These are phyloP conservation scores for Pseudeuparius sepicola DNA, from an alignment of 2,888 invertebrate species.

Conservation along the genomic window DNA sequence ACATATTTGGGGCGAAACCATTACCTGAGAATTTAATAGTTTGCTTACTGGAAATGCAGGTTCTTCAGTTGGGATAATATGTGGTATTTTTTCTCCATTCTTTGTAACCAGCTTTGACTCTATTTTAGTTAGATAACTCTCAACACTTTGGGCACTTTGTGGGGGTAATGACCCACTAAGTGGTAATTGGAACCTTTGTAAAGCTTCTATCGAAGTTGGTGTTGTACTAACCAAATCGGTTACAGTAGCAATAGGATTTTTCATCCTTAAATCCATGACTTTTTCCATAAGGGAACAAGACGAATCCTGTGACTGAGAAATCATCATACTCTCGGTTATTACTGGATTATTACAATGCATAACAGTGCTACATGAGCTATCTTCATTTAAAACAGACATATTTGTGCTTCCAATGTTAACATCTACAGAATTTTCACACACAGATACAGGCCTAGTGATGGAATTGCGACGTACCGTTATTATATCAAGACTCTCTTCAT, in stretches of 20 bases:
- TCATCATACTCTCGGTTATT: constrained; percentile 17
- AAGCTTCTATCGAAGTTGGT: constrained; percentile 46
- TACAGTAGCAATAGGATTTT: constrained; percentile 46
- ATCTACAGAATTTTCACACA: constrained; percentile 35
- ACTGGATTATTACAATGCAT: constrained; percentile 22
- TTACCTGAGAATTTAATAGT: constrained; percentile 20
- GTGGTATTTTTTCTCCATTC: constrained; percentile 21
- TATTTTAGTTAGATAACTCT: constrained; percentile 47
- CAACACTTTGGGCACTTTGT: constrained; percentile 50
- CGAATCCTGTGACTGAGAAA: constrained; percentile 17
- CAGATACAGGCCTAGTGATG: constrained; percentile 15
- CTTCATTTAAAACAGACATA: constrained; percentile 28
- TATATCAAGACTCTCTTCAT: too few relatives aligned
- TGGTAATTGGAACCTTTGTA: constrained; percentile 41
- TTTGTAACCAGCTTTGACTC: constrained; percentile 34
- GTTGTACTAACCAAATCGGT: constrained; percentile 42
- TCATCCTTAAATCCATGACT: constrained; percentile 61
- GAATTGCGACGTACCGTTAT: constrained; percentile 29
- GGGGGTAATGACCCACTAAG: constrained; percentile 42
- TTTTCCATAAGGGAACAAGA: constrained; percentile 36
- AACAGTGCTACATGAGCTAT: constrained; percentile 27
- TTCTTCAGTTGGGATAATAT: constrained; percentile 20
- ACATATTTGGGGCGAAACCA: constrained; percentile 19
- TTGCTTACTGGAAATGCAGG: constrained; percentile 18
- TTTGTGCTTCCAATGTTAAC: constrained; percentile 26